Conservation (phyloP, 2,113 vertebrate genomes). For the Bubalus kerabau region DNA sequence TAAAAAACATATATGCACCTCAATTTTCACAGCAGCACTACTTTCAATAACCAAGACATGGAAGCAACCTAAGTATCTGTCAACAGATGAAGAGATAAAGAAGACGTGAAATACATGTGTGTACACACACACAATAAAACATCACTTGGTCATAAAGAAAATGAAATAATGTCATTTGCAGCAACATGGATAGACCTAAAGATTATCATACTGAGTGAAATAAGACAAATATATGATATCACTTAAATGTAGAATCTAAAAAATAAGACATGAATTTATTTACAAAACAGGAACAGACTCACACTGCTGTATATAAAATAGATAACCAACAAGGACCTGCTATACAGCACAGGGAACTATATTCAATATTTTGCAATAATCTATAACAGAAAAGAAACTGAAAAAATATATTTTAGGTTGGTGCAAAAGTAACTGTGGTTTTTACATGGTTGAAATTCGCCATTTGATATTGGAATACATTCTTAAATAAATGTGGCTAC, state of each 20-base stretch:
- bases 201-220: not conserved
- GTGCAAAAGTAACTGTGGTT: not conserved
- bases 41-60: not conserved
- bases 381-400: not conserved
- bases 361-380: not conserved
- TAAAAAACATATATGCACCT: not conserved
- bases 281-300: not conserved
- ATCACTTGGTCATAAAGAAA: not conserved
- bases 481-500: not conserved
- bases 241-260: not conserved
- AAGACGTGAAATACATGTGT: not conserved
- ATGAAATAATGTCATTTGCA: not conserved
- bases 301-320: not conserved
- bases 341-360: not conserved
- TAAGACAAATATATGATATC: not conserved
- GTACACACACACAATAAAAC: not conserved
- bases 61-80: not conserved
- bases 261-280: not conserved
- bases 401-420: not conserved
- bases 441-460: not conserved
- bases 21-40: not conserved
- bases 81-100: not conserved
- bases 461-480: not conserved
- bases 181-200: not conserved
- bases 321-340: not conserved